Evolutionary conservation across 2,888 invertebrate genomes (phyloP), one percentile per base, ranked within the genome.

Genomic region (Eilema depressum): DNA sequence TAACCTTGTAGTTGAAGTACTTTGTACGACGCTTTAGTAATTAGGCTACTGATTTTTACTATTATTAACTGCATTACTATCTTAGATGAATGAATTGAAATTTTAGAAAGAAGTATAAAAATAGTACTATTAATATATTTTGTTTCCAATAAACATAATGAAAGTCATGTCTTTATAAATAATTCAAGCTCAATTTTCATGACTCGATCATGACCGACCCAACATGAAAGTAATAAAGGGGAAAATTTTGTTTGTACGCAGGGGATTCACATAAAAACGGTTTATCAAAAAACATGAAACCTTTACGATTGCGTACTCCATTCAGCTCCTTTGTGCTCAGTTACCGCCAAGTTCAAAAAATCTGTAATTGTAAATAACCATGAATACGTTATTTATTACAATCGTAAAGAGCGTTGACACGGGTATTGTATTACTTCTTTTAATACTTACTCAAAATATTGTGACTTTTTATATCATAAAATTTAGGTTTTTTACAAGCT

Each of bases 291-390:
- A 53, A 53, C 53, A 53, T 53, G 53, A 66, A 61, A 60, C 41
- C 60, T 66, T 66, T 66, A 66, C 47, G 66, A 47, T 47, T 20
- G 47, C 23, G 28, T 68, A 59, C 53, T 53, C n/a, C 53, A 53
- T 68, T 68, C 53, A 30, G 8, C 28, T 60, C 47, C 60, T 66
- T 66, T 66, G 60, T 60, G 14, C 14, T 14, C 28, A 41, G 25
- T 23, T 25, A 28, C 25, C 25, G 59, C 20, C 3, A 59, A 41
- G n/a, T 41, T 20, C 3, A 47, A 28, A 47, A 66, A 60, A 37
- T 47, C 26, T 20, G 23, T 66, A 59, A 60, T 47, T 30, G n/a
- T 47, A n/a, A 60, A 66, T 12, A 26, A 57, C 23, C 47, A 41
- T 28, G 2, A 37, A 26, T 26, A 11, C 20, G 41, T 23, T 57